These are phyloP conservation scores for Temnothorax nylanderi DNA, from an alignment of 1,140 invertebrate genomes.

Conservation along the genomic window DNA sequence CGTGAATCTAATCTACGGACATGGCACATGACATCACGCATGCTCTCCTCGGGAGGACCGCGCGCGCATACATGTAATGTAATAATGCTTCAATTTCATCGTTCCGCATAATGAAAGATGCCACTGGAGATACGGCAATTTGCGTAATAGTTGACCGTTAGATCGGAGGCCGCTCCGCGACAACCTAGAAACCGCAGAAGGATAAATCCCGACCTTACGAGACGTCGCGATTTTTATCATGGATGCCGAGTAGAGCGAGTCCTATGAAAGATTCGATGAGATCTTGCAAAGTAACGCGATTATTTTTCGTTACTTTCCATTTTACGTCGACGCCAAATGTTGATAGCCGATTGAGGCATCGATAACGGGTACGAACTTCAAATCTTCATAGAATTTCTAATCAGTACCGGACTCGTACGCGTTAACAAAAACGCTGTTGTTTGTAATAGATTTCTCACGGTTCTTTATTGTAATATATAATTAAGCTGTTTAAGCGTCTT, in stretches of 20 bases:
- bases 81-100: constrained; percentile 53
- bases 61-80: constrained; percentile 13
- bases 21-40: constrained; percentile 29
- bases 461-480: not conserved
- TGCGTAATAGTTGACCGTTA: constrained; percentile 49
- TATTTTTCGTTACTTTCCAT: not conserved
- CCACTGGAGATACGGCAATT: constrained; percentile 52
- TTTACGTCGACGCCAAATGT: not conserved
- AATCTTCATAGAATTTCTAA: constrained; percentile 2
- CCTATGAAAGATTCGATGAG: not conserved
- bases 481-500: not conserved
- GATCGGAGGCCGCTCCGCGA: constrained; percentile 28
- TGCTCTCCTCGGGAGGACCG: not conserved
- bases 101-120: constrained; percentile 56
- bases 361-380: not conserved
- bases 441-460: not conserved
- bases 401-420: not conserved
- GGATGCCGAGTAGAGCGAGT: too few relatives aligned
- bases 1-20: constrained; percentile 43
- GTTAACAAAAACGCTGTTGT: not conserved
- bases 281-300: not conserved
- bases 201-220: constrained; percentile 32
- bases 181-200: constrained; percentile 42
- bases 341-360: not conserved
- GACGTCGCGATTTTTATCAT: not conserved